Evolutionary conservation across 2,888 invertebrate species (phyloP), one percentile per base, ranked within the genome.

Genomic region (Drymonia ruficornis): DNA sequence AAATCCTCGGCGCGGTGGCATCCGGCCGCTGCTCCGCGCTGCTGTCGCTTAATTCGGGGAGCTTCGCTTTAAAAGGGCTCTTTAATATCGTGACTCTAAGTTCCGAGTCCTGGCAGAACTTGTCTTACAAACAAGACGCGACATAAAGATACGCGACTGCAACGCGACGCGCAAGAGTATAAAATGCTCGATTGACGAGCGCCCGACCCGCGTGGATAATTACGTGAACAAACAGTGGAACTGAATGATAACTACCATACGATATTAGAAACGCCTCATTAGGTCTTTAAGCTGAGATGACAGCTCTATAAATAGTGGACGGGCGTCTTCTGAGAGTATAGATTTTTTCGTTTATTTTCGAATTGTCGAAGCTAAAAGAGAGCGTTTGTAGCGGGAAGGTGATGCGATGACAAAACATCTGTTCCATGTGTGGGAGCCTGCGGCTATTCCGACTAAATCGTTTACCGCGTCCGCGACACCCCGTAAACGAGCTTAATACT

Each of bases 221-320:
- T 87, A 88, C 75, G 83, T 81, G 79, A 87, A 86, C 83, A 87
- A 85, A 83, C 84, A 82, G 79, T 71, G 81, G 78, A 78, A 76
- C 82, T 73, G 74, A 83, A 86, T 82, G 88, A 86, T 78, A 77
- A 81, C 84, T 79, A 83, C 83, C 84, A 80, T 76, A 86, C 86
- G 76, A 83, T 86, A 87, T 89, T 84, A 83, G 88, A 87, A 86
- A 84, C 90, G 89, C 83, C 87, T 91, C 91, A 91, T 91, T 91
- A 91, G 86, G 82, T 87, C 75, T 87, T 87, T 89, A 90, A 91
- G 83, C 80, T 80, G 79, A 86, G 80, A 85, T 90, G 91, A 91
- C 91, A 90, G 83, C 74, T 86, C 87, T 82, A 87, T 86, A 89
- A 87, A 89, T 91, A 90, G 84, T 66, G 67, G 72, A 72, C 80